These are phyloP conservation scores for Lophochroa leadbeateri DNA, from an alignment of 2,113 vertebrate species.

Conservation along the genomic window DNA sequence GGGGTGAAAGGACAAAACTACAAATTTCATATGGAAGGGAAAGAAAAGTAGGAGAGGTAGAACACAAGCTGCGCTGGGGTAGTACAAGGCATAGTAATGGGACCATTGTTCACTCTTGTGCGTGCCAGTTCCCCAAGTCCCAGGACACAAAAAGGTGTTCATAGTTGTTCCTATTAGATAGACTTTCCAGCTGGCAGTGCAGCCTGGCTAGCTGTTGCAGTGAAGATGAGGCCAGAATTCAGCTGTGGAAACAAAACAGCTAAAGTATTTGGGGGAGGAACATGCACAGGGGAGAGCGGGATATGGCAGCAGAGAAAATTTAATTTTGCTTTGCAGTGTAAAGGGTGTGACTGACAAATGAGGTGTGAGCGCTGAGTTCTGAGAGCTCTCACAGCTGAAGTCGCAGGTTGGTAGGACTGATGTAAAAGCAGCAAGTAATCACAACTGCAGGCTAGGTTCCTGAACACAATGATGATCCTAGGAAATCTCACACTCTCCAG, in stretches of 20 bases:
- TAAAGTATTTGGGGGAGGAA: neutral
- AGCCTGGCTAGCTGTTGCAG: neutral
- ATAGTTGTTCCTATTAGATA: neutral
- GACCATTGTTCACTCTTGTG: rapidly evolving
- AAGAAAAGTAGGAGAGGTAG: neutral
- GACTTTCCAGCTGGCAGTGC: neutral
- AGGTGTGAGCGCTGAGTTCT: neutral
- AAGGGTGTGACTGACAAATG: conserved; percentile 10
- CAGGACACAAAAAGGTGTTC: neutral
- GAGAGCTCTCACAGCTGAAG: neutral
- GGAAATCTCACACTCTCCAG: neutral
- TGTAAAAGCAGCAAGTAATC: neutral
- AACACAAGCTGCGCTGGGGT: neutral
- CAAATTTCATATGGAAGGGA: neutral
- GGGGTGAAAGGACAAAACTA: neutral
- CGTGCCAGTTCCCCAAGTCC: neutral
- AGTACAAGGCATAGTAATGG: neutral
- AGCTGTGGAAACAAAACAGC: neutral
- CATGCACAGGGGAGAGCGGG: neutral
- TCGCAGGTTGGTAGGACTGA: neutral
- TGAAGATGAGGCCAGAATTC: neutral
- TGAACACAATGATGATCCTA: neutral
- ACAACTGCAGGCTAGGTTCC: neutral
- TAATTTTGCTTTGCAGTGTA: conserved; percentile 2
- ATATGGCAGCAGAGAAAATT: neutral